Evolutionary conservation across 1,140 invertebrate species (phyloP), one percentile per base, ranked within the genome.

Genomic region (Euwallacea similis): DNA sequence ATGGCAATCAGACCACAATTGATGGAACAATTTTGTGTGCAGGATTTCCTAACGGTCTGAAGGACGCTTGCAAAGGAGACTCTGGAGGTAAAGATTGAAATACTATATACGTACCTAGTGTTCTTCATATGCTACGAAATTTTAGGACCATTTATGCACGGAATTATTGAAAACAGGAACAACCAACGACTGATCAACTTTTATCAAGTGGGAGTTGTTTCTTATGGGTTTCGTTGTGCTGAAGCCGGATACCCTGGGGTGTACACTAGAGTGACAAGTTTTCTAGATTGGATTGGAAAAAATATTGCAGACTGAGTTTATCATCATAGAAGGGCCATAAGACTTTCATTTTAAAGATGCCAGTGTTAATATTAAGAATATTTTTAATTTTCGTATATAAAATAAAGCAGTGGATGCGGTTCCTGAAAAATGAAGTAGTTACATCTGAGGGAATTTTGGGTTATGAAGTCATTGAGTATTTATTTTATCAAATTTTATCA

Each of bases 61-160:
- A 91, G 78, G 93, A 95, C 80, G 88, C 93, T 7, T 95, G 93
- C 77, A 89, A 93, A 81, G 93, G 93, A 15, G 93, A 95, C 81
- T 94, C 92, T 43, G 93, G 93, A 7, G 93, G 93, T 74, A 64
- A 42, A 44, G 10, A 4, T 13, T 44, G 10, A 21, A 6, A 50
- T 6, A n/a, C n/a, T n/a, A 9, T 15, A 46, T 64, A 46, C 21
- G 46, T 13, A 50, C 46, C 46, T 50, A 50, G 21, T 33, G 21
- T 4, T 33, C 21, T 33, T 33, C 21, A 2, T 1, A 33, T 33
- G 4, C 21, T 50, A 50, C 46, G 46, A 50, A 47, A 10, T 4
- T 71, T 43, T 47, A 71, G 69, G 69, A 56, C 72, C 74, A 16
- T 43, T 73, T 21, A 72, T 75, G 66, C 53, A 69, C 21, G 62